Conservation (phyloP, 2,888 invertebrate species). For the Amiota mariae region DNA sequence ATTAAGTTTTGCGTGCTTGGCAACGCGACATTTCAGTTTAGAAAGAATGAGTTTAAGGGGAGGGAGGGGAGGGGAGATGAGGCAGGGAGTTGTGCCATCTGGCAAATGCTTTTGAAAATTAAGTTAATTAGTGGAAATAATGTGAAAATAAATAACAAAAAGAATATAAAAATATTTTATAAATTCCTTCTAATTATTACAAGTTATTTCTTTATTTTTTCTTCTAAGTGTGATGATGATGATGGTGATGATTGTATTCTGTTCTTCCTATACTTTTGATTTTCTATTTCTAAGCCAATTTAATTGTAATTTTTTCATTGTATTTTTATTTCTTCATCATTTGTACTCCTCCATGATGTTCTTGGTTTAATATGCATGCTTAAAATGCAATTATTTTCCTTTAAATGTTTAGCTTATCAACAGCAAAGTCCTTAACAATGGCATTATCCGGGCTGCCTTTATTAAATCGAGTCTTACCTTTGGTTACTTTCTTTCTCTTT, state of each 20-base stretch:
- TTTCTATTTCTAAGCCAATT: neutral
- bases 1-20: conserved; percentile 18
- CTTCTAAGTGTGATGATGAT: too few relatives aligned
- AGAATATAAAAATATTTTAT: conserved; percentile 17
- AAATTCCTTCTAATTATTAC: neutral
- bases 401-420: conserved; percentile 17
- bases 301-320: neutral
- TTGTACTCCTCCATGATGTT: neutral
- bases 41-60: neutral
- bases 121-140: conserved; percentile 19
- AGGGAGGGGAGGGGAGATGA: neutral
- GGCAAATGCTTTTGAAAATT: conserved; percentile 1
- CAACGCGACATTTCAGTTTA: conserved; percentile 7
- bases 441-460: conserved; percentile 1
- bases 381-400: conserved; percentile 30
- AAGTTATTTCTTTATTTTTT: conserved; percentile 15
- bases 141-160: conserved; percentile 17
- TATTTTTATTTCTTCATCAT: too few relatives aligned
- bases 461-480: too few relatives aligned
- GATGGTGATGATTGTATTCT: neutral
- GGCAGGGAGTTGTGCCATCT: neutral
- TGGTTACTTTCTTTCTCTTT: neutral
- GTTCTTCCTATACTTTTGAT: neutral
- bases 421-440: conserved; percentile 19
- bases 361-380: conserved; percentile 4